These are phyloP conservation scores for Cephus rjabovi DNA, from an alignment of 2,888 invertebrate genomes.

Conservation along the genomic window DNA sequence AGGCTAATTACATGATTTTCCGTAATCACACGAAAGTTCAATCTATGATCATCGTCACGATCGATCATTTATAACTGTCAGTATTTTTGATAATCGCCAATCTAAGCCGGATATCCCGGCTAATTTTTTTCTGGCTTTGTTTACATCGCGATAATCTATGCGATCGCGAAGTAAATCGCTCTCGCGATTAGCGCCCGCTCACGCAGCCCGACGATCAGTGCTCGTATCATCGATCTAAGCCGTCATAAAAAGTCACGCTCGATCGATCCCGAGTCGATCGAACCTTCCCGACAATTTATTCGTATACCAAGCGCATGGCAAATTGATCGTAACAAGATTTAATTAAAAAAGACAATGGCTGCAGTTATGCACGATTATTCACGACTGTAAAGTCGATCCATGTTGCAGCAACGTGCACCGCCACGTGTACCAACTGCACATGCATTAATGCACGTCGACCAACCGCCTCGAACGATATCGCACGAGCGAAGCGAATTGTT, in stretches of 20 bases:
- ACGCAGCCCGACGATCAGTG: neutral
- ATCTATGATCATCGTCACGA: neutral
- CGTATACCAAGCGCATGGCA: slow-evolving; percentile 32
- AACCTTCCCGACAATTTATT: slow-evolving; percentile 22
- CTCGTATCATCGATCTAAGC: slow-evolving; percentile 1
- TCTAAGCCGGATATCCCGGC: neutral
- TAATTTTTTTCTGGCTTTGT: neutral
- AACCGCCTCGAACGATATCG: slow-evolving; percentile 22
- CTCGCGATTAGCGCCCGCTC: neutral
- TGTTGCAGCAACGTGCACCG: slow-evolving; percentile 3
- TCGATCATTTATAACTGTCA: neutral
- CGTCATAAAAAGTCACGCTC: slow-evolving; percentile 1
- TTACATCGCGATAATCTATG: neutral
- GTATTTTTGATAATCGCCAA: neutral
- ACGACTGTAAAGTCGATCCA: slow-evolving; percentile 21
- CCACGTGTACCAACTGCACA: neutral
- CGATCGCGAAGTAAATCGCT: neutral
- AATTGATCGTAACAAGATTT: slow-evolving; percentile 46
- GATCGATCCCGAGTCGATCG: neutral
- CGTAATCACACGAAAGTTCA: neutral
- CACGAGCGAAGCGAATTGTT: slow-evolving; percentile 37
- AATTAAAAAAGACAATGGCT: slow-evolving; percentile 47
- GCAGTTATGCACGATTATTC: slow-evolving; percentile 41
- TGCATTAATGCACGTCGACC: slow-evolving; percentile 8
- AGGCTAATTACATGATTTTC: neutral